Evolutionary conservation across 2,888 invertebrate species (phyloP), one percentile per base, ranked within the genome.

Genomic region (Drosophila demipolita): DNA sequence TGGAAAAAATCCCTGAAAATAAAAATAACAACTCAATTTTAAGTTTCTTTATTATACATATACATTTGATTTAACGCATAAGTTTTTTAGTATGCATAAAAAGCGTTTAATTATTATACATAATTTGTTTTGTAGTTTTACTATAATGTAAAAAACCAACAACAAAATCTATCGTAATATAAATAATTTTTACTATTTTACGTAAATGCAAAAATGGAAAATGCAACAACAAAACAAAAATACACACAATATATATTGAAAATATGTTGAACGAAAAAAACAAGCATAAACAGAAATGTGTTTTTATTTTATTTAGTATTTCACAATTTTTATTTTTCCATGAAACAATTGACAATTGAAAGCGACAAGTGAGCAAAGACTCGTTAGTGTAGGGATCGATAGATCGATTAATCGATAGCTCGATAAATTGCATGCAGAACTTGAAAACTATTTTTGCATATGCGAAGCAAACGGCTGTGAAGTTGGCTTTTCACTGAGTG

Each of bases 71-170:
- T 69, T 74, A 53, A 53, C 53, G 40, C 52, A 35, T 76, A 79
- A 63, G 79, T 60, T 74, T 62, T 63, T 54, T 63, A 65, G 67
- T 60, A 63, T 40, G 62, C 78, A 40, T 67, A 66, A 54, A 12
- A 60, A 53, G 66, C 66, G 70, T 79, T 80, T 76, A 50, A 73
- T 80, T 76, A 73, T 66, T 79, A 83, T 72, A 54, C 65, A 79
- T 81, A 78, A 74, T 74, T 87, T 86, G 87, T 86, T 87, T 87
- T 87, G 73, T 87, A 87, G 85, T 86, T 87, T 73, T 84, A 84
- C 84, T 62, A 58, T 63, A 69, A 69, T 80, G 77, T 87, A 73
- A 75, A 75, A 66, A 62, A 62, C 40, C 54, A 63, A 65, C 73
- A 69, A 65, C 55, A 64, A 65, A 75, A 73, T 66, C 59, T 73